A percentile compares a stretch with the other conserved stretches of the same genome.
Conservation (phyloP, 2,113 vertebrate species). For the Protomyctophum bolini region DNA sequence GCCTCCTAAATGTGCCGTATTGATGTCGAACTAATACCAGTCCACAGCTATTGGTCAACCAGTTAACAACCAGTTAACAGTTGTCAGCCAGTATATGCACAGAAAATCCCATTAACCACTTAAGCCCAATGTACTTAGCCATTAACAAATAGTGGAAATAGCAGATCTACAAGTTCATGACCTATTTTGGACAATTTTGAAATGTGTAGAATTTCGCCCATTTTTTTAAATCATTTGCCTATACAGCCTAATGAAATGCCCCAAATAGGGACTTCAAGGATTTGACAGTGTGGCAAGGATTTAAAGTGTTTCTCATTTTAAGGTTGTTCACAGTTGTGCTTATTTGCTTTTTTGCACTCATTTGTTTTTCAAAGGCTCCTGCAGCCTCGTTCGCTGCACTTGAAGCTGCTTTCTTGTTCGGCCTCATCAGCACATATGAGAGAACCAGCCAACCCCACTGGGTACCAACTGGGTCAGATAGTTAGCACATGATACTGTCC, state of each 20-base stretch:
- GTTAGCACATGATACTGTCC: slow-evolving; percentile 62
- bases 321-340: slow-evolving; percentile 29
- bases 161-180: no score
- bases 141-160: no score
- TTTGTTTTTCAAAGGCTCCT: slow-evolving; percentile 67
- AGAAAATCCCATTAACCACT: no score
- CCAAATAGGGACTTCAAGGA: not conserved
- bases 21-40: slow-evolving; percentile 23
- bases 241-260: not conserved
- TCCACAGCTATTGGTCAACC: no score
- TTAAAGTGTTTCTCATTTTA: slow-evolving; percentile 24
- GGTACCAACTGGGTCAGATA: slow-evolving; percentile 72
- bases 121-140: no score
- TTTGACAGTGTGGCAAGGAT: slow-evolving; percentile 26
- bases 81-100: no score
- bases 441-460: slow-evolving; percentile 59
- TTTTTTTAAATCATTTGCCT: slow-evolving; percentile 13
- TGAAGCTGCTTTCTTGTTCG: slow-evolving; percentile 67
- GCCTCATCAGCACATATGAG: slow-evolving; percentile 73
- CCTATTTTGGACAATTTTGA: no score
- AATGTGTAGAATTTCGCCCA: no score
- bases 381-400: slow-evolving; percentile 32
- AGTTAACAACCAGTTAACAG: no score
- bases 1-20: not conserved
- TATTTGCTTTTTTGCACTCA: slow-evolving; percentile 51